Base-by-base conservation (phyloP, 1,140 invertebrate species). In the Musca vetustissima region DNA sequence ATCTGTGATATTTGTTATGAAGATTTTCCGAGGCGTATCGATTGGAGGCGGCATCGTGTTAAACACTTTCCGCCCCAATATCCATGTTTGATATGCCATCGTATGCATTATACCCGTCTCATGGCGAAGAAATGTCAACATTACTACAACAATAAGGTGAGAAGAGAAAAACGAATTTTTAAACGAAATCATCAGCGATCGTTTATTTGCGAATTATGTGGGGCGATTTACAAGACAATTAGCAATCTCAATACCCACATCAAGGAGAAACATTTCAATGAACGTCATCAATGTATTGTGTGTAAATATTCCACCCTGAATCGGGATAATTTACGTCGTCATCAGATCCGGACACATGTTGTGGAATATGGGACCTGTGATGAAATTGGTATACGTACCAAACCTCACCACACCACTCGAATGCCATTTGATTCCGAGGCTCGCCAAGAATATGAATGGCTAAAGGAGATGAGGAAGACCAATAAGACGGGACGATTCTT, bases 271-370 rank as follows among this genome's bases (percentile, higher is more conserved):
- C 57, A 61, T 13, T 21, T 43, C 19, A 61, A 61, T n/a, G 15
- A 36, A 21, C 15, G 57, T 4, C 28, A 24, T 19, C 32, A 11
- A 3, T 61, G 57, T 61, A 19, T 7, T 0, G 28, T 61, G 19
- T 61, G 57, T 61, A 61, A 36, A 11, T 61, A 24, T 61, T 36
- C 57, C 11, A n/a, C 28, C 55, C 14, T 32, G 9, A 61, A 28
- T 21, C 17, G 17, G 19, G 36, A 36, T 17, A 21, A n/a, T 9
- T 36, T 61, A 21, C 28, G 32, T 8, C 57, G 43, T 17, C 57
- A 61, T 21, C 57, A 61, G 57, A 43, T 9, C 17, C 36, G 22
- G 15, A n/a, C 14, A 1, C 57, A 61, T 36, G 14, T 36, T 13
- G 57, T 61, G 1, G 57, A 61, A 13, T 32, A n/a, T 17, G 57